phyloP scores from a whole-genome alignment of 2,113 vertebrate species.

The Antechinus stuartii region DNA sequence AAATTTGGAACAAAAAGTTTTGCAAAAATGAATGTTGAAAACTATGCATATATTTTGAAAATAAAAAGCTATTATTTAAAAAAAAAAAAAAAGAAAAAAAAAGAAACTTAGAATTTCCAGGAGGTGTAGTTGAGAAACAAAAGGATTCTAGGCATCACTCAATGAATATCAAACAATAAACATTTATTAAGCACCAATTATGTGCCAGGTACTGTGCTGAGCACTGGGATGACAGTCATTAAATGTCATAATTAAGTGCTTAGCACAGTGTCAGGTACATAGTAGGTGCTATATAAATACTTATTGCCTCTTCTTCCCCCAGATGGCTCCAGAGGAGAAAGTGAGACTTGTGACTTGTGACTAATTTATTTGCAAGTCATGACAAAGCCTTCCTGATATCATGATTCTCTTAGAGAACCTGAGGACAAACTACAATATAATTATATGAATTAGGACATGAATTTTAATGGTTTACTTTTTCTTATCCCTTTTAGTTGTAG shows the following conservation, averaged over 20 bases:
- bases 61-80: no score
- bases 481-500: slow-evolving; percentile 65
- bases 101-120: not conserved
- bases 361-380: no score
- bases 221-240: not conserved
- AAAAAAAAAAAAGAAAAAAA: not conserved
- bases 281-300: not conserved
- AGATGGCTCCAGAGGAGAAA: no score
- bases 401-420: no score
- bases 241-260: not conserved
- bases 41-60: no score
- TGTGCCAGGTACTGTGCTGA: not conserved
- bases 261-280: not conserved
- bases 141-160: not conserved
- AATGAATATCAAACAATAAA: not conserved
- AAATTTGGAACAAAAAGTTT: no score
- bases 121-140: not conserved
- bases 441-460: not conserved
- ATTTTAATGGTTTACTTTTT: slow-evolving; percentile 37
- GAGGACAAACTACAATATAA: not conserved
- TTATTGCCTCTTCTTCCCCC: not conserved
- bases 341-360: no score
- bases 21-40: no score
- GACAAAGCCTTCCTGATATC: no score
- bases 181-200: not conserved